Evolutionary conservation across 2,888 invertebrate species (phyloP).

Genomic region (Lissocephala sabroskyi): DNA sequence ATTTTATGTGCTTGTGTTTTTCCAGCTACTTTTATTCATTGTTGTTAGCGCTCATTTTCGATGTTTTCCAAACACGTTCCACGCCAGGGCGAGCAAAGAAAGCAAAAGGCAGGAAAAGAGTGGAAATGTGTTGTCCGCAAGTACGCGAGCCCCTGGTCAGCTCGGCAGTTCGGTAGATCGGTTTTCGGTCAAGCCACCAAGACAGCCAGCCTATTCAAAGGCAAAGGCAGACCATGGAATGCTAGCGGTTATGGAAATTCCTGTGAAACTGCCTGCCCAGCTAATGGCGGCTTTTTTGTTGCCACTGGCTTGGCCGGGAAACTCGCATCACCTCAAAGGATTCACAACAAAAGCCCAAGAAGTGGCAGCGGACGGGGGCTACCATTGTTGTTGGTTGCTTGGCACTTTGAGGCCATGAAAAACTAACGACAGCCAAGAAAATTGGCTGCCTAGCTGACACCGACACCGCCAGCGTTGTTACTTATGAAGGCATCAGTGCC

Average conservation of each 20-base stretch:
- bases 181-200: not conserved
- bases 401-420: conserved; percentile 22
- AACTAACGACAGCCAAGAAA: conserved; percentile 28
- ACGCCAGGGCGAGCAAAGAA: conserved; percentile 26
- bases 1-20: conserved; percentile 29
- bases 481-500: conserved; percentile 20
- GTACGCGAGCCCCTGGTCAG: not conserved
- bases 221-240: conserved; percentile 30
- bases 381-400: conserved; percentile 19
- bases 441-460: conserved; percentile 47
- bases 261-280: conserved; percentile 32
- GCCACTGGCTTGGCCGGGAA: conserved; percentile 23
- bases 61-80: conserved; percentile 28
- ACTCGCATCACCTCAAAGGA: conserved; percentile 14
- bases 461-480: conserved; percentile 25
- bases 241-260: conserved; percentile 64
- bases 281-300: conserved; percentile 19
- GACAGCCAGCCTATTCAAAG: not conserved
- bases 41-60: conserved; percentile 54
- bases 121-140: conserved; percentile 6
- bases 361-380: too few relatives aligned
- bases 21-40: conserved; percentile 41
- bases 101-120: conserved; percentile 49
- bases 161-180: not conserved
- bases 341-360: conserved; percentile 17